Conservation (phyloP, 2,888 invertebrate genomes). For the Adelphocoris suturalis region DNA sequence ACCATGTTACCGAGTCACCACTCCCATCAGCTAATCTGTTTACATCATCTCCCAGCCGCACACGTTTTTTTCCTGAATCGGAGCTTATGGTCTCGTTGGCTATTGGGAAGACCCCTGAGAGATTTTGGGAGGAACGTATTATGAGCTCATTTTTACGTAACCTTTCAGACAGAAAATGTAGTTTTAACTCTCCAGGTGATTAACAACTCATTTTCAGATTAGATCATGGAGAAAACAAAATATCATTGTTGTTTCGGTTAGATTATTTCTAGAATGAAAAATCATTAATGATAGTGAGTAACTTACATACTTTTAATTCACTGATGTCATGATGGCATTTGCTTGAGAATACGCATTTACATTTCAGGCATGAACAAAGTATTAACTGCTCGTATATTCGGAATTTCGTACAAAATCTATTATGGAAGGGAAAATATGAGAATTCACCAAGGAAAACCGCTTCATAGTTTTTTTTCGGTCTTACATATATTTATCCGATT, state of each 20-base stretch:
- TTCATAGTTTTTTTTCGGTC: too few relatives aligned
- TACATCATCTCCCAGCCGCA: neutral
- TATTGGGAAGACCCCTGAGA: neutral
- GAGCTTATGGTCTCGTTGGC: neutral
- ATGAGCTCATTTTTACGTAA: constrained; percentile 3
- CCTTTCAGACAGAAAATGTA: neutral
- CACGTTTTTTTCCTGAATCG: neutral
- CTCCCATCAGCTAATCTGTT: neutral
- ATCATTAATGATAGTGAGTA: neutral
- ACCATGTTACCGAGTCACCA: too few relatives aligned
- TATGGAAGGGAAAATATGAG: too few relatives aligned
- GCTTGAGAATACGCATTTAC: too few relatives aligned
- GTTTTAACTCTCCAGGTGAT: neutral
- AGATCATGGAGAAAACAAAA: neutral
- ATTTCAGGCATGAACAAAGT: too few relatives aligned
- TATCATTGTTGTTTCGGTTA: neutral
- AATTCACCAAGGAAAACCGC: too few relatives aligned
- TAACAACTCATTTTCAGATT: neutral
- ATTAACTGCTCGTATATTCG: too few relatives aligned
- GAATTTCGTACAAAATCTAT: too few relatives aligned
- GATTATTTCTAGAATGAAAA: neutral
- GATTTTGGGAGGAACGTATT: neutral
- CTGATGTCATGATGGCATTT: too few relatives aligned
- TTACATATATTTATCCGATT: too few relatives aligned
- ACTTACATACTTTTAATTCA: too few relatives aligned